Evolutionary conservation across 2,888 invertebrate genomes (phyloP).

Genomic region (Philonicus albiceps): DNA sequence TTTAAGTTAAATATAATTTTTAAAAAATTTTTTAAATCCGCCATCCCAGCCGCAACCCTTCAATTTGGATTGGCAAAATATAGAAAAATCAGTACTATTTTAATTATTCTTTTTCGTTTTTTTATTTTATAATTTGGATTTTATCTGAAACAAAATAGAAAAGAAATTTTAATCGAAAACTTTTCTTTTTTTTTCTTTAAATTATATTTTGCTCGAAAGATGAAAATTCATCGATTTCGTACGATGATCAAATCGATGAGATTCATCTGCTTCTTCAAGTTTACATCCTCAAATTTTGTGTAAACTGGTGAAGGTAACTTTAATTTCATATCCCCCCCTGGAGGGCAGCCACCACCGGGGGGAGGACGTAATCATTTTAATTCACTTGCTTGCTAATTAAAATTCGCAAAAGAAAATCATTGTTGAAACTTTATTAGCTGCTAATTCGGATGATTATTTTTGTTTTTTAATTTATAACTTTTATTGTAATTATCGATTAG

Average conservation of each 20-base stretch:
- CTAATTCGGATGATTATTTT: neutral
- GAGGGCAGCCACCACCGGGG: neutral
- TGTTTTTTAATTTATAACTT: neutral
- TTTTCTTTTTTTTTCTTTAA: neutral
- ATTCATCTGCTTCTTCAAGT: conserved; percentile 62
- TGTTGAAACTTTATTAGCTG: neutral
- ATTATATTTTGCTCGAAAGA: conserved; percentile 37
- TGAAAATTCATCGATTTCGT: conserved; percentile 41
- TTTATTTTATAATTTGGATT: neutral
- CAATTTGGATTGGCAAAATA: conserved; percentile 14
- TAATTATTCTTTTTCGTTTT: neutral
- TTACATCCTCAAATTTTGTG: conserved; percentile 62
- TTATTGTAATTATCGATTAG: no score
- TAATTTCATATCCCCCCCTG: neutral
- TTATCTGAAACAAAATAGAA: neutral
- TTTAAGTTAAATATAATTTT: neutral
- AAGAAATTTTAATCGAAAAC: neutral
- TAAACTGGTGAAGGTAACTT: conserved; percentile 51
- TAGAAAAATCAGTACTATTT: neutral
- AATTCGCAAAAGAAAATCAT: neutral
- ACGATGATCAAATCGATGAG: conserved; percentile 62
- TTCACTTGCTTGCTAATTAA: neutral
- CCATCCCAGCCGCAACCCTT: neutral
- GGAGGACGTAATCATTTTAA: neutral
- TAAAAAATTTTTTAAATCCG: neutral